Conservation (phyloP, 2,797 vertebrate genomes). For the Chaenodraco wilsoni region DNA sequence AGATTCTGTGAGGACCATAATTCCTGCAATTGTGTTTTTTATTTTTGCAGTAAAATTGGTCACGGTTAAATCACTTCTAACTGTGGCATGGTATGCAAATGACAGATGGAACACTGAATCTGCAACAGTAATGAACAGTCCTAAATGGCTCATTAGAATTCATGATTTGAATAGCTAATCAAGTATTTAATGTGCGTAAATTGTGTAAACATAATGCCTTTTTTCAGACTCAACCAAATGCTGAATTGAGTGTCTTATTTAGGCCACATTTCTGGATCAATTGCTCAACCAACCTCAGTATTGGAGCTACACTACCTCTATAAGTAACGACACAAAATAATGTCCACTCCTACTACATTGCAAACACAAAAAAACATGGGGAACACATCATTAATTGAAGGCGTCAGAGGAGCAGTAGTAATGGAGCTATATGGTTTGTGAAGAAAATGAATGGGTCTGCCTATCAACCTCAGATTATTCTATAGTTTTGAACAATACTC, state of each 20-base stretch:
- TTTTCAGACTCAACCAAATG: slow-evolving; percentile 11
- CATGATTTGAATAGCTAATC: slow-evolving; percentile 50
- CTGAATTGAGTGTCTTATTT: slow-evolving; percentile 1
- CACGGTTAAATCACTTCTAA: slow-evolving; percentile 59
- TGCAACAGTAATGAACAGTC: slow-evolving; percentile 57
- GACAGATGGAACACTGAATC: slow-evolving; percentile 51
- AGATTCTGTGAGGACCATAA: slow-evolving; percentile 40
- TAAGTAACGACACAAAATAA: background rate
- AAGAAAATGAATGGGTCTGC: slow-evolving; percentile 27
- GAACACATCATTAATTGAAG: slow-evolving; percentile 29
- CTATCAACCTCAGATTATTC: slow-evolving; percentile 9
- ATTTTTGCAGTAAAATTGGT: slow-evolving; percentile 55
- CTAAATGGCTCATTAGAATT: slow-evolving; percentile 59
- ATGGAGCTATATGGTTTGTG: slow-evolving; percentile 19
- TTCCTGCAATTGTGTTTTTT: slow-evolving; percentile 38
- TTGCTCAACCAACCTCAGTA: background rate
- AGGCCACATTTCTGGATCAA: slow-evolving; percentile 3
- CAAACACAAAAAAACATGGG: slow-evolving; percentile 30
- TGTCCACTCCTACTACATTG: background rate
- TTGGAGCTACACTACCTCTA: background rate
- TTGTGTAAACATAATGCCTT: slow-evolving; percentile 18
- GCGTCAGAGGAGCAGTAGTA: slow-evolving; percentile 17
- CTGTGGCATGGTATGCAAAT: slow-evolving; percentile 55
- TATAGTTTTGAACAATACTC: background rate
- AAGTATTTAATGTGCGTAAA: slow-evolving; percentile 26